Base-by-base conservation (phyloP, 2,113 vertebrate genomes). In the Ptychochromis oligacanthus region DNA sequence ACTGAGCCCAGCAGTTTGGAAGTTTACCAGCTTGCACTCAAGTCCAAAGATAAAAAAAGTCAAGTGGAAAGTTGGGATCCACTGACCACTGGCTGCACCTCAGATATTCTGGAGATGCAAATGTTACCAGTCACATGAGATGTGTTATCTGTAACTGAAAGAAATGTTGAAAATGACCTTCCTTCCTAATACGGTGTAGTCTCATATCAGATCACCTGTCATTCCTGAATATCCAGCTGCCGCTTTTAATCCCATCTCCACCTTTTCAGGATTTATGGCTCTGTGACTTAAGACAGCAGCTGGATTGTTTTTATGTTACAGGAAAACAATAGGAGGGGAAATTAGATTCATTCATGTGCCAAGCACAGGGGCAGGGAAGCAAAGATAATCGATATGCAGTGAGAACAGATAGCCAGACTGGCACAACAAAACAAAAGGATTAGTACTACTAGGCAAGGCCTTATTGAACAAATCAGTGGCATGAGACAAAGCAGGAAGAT, bases 341-440 rank as follows among this genome's bases (percentile, higher is more conserved):
- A 89, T 92, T 67, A 90, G 86, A 91, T 85, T 83, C 75, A 79
- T 15, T 84, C 80, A 80, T 65, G 84, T 84, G 83, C 57, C 17
- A 10, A 22, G 26, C 31, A 11, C 4, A 75, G 34, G 72, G 62
- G 49, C 84, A 65, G 52, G 54, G 62, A 34, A 4, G 84, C 79
- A 34, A 77, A 64, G 75, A 55, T 80, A 80, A 87, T 89, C 83
- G 64, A 89, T 89, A 46, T 20, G 67, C 49, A 17, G 77, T 55
- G 85, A 81, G 72, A 88, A 83, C 59, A 77, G 82, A 87, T 76
- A 58, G 60, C 82, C 70, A 43, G 62, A 18, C 46, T 34, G 80
- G 84, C 62, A 56, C 20, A 57, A 87, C 80, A 77, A 92, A 89
- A 92, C 88, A 81, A 84, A 90, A 59, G 87, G 81, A 89, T 92